Conservation (phyloP, 2,888 invertebrate species). For the Steinernema hermaphroditum region DNA sequence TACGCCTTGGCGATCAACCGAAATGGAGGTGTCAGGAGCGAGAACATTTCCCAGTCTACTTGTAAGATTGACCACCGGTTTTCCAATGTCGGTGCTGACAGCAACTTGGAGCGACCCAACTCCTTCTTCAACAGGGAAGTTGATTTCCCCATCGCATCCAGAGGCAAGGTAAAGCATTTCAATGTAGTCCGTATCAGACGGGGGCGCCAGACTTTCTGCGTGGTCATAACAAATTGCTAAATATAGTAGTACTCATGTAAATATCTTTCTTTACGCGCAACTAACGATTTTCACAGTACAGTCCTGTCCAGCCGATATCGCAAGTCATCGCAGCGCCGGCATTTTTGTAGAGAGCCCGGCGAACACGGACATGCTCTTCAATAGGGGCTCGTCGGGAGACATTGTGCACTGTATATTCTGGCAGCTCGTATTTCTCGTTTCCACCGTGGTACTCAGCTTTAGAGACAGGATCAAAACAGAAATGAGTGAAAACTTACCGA, state of each 20-base stretch:
- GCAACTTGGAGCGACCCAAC: background rate
- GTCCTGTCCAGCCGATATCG: conserved; percentile 32
- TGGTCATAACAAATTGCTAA: conserved; percentile 29
- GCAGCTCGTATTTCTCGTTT: no score
- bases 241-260: background rate
- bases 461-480: no score
- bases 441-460: no score
- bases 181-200: background rate
- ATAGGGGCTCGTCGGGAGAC: background rate
- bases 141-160: conserved; percentile 2
- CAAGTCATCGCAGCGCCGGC: conserved; percentile 29
- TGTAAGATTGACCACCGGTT: conserved; percentile 1
- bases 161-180: conserved; percentile 27
- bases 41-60: background rate
- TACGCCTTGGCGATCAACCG: background rate
- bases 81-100: conserved; percentile 21
- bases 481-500: no score
- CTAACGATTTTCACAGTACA: conserved; percentile 34
- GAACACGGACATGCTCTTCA: conserved; percentile 24
- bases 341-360: conserved; percentile 19
- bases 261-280: background rate
- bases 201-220: background rate
- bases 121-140: conserved; percentile 31
- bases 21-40: background rate
- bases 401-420: background rate